These are phyloP conservation scores for Camptogramma bilineatum DNA, from an alignment of 2,888 invertebrate species.

Conservation along the genomic window DNA sequence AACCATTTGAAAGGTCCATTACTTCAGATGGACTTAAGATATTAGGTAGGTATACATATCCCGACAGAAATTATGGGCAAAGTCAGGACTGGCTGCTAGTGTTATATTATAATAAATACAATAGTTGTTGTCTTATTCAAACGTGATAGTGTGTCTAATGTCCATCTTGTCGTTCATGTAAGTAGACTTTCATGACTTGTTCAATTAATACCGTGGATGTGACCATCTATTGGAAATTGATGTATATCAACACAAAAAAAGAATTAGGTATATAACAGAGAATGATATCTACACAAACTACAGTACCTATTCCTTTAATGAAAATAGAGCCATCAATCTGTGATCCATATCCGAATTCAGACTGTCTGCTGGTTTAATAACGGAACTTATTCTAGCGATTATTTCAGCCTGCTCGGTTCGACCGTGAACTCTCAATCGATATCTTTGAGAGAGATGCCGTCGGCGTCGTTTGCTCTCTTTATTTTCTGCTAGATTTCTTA, in stretches of 20 bases:
- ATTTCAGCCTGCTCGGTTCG: slow-evolving; percentile 16
- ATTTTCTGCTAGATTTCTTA: neutral
- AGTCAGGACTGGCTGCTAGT: too few species aligned
- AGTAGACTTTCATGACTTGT: too few species aligned
- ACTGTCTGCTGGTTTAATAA: slow-evolving; percentile 1
- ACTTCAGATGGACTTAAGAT: too few species aligned
- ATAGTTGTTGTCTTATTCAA: too few species aligned
- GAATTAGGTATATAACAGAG: neutral
- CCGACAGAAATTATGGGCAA: too few species aligned
- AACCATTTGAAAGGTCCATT: too few species aligned
- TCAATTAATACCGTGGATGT: too few species aligned
- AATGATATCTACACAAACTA: neutral
- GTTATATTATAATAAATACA: too few species aligned
- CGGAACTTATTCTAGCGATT: slow-evolving; percentile 8
- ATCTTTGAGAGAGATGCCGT: slow-evolving; percentile 5
- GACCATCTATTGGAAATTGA: too few species aligned
- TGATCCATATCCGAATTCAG: neutral
- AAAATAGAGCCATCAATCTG: neutral
- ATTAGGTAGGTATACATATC: too few species aligned
- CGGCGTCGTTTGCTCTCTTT: slow-evolving; percentile 2
- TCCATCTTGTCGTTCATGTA: too few species aligned
- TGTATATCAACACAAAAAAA: neutral
- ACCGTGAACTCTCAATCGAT: slow-evolving; percentile 16
- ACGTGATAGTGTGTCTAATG: too few species aligned
- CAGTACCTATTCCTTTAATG: neutral